A percentile compares a stretch with the other conserved stretches of the same genome.
Conservation (phyloP, 2,113 vertebrate genomes). For the Mus musculus region GRCm39 chr13:33830001-33830500, state of each 20-base stretch:
- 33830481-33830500: not conserved
- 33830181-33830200: not conserved
- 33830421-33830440: not conserved
- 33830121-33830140: not conserved
- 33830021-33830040: too few species aligned
- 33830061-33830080: too few species aligned
- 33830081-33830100: not conserved
- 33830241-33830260: not conserved
- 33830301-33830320: not conserved
- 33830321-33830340: not conserved
- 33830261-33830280: not conserved
- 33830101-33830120: not conserved
- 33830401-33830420: not conserved
- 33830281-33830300: not conserved
- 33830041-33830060: too few species aligned
- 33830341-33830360: not conserved
- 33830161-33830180: not conserved
- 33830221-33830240: not conserved
- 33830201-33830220: not conserved
- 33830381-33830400: not conserved
- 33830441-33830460: not conserved
- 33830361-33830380: not conserved
- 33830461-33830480: not conserved
- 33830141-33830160: not conserved
- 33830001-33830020: too few species aligned